Conservation (phyloP, 2,797 vertebrate genomes). For the Bryconaethiops microstoma region DNA sequence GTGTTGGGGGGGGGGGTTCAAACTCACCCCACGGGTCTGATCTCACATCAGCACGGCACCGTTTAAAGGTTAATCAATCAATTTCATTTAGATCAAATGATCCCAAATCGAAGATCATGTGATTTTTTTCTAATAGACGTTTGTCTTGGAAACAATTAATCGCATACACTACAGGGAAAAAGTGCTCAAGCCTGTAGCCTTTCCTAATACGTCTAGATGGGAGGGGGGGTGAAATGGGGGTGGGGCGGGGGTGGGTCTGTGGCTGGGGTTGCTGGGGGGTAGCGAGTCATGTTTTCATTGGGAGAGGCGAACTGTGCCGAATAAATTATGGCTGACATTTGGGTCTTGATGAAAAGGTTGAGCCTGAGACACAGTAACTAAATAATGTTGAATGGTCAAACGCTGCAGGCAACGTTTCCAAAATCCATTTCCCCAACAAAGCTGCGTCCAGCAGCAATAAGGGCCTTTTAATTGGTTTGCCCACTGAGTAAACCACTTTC, state of each 20-base stretch:
- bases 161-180: conserved; percentile 34
- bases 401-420: conserved; percentile 67
- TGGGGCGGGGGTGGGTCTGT: too few relatives aligned
- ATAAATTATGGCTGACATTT: conserved; percentile 74
- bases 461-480: conserved; percentile 65
- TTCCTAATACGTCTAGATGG: conserved; percentile 53
- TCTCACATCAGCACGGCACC: conserved; percentile 51
- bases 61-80: conserved; percentile 67
- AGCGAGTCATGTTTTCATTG: conserved; percentile 63
- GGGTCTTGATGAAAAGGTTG: conserved; percentile 77
- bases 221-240: too few relatives aligned
- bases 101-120: conserved; percentile 69
- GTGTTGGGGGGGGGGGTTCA: conserved; percentile 39
- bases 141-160: conserved; percentile 60
- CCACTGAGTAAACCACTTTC: conserved; percentile 59
- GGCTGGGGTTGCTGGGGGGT: too few relatives aligned
- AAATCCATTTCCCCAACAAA: conserved; percentile 61
- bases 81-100: conserved; percentile 68
- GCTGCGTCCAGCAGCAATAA: conserved; percentile 64
- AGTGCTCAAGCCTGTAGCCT: conserved; percentile 49
- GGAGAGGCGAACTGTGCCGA: conserved; percentile 63
- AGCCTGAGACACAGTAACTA: conserved; percentile 67
- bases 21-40: conserved; percentile 53
- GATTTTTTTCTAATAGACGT: conserved; percentile 65
- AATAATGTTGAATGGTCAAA: conserved; percentile 68